Evolutionary conservation across 2,797 vertebrate genomes (phyloP).

Genomic region (Darevskia mixta): DNA sequence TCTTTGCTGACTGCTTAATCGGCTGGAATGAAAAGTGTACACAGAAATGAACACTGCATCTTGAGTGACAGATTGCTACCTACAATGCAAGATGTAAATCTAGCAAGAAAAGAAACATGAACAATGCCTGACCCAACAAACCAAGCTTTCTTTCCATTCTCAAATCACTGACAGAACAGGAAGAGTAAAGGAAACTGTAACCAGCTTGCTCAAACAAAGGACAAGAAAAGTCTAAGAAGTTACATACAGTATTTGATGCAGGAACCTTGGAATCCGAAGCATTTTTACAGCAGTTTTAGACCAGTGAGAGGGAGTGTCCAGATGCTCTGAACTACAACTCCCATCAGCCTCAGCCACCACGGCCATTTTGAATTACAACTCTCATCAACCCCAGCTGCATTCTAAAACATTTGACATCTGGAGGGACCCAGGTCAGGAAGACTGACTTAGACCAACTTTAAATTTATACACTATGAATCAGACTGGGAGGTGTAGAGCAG

Average conservation of each 20-base stretch:
- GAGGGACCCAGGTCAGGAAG: too few species aligned
- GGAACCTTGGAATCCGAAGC: background rate
- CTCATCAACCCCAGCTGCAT: too few species aligned
- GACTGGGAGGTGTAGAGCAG: too few species aligned
- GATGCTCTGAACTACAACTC: too few species aligned
- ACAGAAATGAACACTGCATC: background rate
- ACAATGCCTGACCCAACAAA: background rate
- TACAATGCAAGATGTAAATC: background rate
- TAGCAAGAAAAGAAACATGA: background rate
- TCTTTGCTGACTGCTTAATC: background rate
- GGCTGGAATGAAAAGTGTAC: background rate
- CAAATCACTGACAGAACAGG: background rate
- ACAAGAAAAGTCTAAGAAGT: background rate
- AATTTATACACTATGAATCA: too few species aligned
- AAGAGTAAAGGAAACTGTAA: background rate
- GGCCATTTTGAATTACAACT: too few species aligned
- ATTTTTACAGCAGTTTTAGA: background rate
- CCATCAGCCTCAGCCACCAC: too few species aligned
- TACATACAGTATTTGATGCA: background rate
- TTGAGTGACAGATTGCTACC: background rate
- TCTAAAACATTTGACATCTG: too few species aligned
- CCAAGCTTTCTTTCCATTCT: background rate
- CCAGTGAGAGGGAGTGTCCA: too few species aligned
- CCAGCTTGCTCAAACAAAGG: background rate
- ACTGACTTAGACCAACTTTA: too few species aligned